Evolutionary conservation across 2,888 invertebrate genomes (phyloP), one percentile per base, ranked within the genome.

Genomic region (Incurvaria masculella): DNA sequence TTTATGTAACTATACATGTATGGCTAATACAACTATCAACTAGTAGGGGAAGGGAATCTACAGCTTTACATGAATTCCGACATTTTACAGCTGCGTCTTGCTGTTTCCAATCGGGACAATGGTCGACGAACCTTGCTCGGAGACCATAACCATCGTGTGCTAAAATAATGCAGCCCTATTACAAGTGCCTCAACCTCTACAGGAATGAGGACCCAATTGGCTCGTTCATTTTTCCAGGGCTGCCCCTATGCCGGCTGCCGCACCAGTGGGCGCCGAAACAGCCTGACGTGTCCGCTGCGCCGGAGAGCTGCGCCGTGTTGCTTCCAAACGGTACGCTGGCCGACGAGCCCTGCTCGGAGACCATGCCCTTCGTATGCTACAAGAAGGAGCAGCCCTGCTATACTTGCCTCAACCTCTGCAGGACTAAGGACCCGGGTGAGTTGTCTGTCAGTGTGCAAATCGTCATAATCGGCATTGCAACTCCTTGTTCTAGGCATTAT

Each of bases 231-330:
- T 4, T 14, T 33, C 11, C 33, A 33, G 33, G 33, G 3, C 11
- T 33, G 3, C 33, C 33, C 8, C 8, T 33, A 3, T 33, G 33
- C 14, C 33, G 14, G 33, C 3, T 33, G 14, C 33, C 33, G 4
- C 33, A 33, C 14, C 8, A 14, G 14, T 33, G 8, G 3, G 33
- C 33, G 8, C 11, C 8, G 3, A 14, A 33, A 14, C 8, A 33
- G 14, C 33, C 33, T 8, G 14, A 33, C 14, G 3, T 33, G 14
- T n/a, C n/a, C n/a, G 14, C 8, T 14, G 33, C 3, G 8, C 6
- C 33, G 4, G 64, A 63, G 21, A 57, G 56, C 44, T 64, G 65
- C 46, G 49, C 61, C 42, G 42, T 57, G 11, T 55, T 62, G 57
- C 23, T 55, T 41, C 45, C 45, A 2, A 55, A 53, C 10, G 63